Base-by-base conservation (phyloP, 2,888 invertebrate species). In the Ctena decussata region DNA sequence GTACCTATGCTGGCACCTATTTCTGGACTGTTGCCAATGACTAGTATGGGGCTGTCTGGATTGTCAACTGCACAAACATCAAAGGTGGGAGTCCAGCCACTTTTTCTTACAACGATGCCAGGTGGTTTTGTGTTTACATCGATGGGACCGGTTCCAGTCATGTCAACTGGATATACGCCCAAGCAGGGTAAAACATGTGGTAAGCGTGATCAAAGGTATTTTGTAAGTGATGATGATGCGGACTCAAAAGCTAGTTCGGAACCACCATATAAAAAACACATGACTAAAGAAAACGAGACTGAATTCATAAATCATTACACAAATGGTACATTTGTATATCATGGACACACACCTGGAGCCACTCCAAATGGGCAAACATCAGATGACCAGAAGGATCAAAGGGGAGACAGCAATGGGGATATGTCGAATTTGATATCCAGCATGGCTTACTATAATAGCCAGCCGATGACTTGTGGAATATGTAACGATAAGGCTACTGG, bases 401-500 rank as follows among this genome's bases (percentile, higher is more conserved):
- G 15, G 21, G n/a, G 6, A 35, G 32, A 44, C 39, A 82, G 41
- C 35, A 60, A 18, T 32, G 77, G 46, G 72, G 65, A 65, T n/a
- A 35, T 65, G 24, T 35, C 65, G 1, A 21, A 65, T 5, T 6
- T 65, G 46, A 39, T 53, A 79, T 92, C 96, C 95, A 76, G 69
- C n/a, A 60, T 32, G 57, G 84, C 80, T 57, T 86, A 89, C 98
- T 98, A 95, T 98, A 98, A 87, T 97, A 80, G 98, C 96, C 97
- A 98, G 89, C 91, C 90, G n/a, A 89, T 92, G 89, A 89, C 93
- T 0, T 94, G 94, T 84, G 94, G 92, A 24, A 99, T 99, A 94
- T 99, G 99, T 96, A 98, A 98, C 96, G 99, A 99, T 95, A 98
- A 98, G 95, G 99, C 99, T 77, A 99, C 99, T 2, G 99, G 99